Evolutionary conservation across 2,888 invertebrate genomes (phyloP).

Genomic region (Candidula unifasciata): DNA sequence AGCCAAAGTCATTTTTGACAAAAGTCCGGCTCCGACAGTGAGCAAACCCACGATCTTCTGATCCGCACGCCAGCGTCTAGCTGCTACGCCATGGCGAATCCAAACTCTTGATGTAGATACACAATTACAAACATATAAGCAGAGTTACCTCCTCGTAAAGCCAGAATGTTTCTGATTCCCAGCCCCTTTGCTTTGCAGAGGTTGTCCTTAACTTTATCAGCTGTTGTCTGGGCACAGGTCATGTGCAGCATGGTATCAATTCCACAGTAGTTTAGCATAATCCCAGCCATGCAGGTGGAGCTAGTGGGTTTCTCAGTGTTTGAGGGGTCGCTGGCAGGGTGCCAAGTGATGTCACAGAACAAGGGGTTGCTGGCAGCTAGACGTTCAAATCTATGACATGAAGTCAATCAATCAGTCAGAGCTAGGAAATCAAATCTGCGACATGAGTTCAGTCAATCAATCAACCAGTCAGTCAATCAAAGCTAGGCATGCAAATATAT

Average conservation of each 20-base stretch:
- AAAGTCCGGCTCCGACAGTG: too few species aligned
- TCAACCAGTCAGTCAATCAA: too few species aligned
- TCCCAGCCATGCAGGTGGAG: conserved; percentile 81
- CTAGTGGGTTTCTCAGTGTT: conserved; percentile 80
- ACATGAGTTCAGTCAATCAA: too few species aligned
- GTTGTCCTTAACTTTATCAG: conserved; percentile 78
- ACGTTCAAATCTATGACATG: conserved; percentile 79
- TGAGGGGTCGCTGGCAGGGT: conserved; percentile 80
- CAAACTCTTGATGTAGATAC: background rate
- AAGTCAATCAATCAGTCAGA: too few species aligned
- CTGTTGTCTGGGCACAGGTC: conserved; percentile 79
- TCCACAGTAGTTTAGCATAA: conserved; percentile 81
- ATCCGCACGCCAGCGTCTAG: too few species aligned
- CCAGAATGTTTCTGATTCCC: conserved; percentile 85
- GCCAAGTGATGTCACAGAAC: conserved; percentile 83
- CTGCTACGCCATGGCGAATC: too few species aligned
- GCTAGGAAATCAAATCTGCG: too few species aligned
- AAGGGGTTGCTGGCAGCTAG: conserved; percentile 80
- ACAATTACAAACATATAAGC: background rate
- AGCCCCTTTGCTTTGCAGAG: conserved; percentile 82
- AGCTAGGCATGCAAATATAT: conserved; percentile 79
- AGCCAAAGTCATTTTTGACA: too few species aligned
- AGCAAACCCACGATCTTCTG: too few species aligned
- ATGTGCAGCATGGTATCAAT: conserved; percentile 82
- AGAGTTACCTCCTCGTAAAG: conserved; percentile 85